phyloP scores from a whole-genome alignment of 2,888 invertebrate genomes.

The Amiota mariae region DNA sequence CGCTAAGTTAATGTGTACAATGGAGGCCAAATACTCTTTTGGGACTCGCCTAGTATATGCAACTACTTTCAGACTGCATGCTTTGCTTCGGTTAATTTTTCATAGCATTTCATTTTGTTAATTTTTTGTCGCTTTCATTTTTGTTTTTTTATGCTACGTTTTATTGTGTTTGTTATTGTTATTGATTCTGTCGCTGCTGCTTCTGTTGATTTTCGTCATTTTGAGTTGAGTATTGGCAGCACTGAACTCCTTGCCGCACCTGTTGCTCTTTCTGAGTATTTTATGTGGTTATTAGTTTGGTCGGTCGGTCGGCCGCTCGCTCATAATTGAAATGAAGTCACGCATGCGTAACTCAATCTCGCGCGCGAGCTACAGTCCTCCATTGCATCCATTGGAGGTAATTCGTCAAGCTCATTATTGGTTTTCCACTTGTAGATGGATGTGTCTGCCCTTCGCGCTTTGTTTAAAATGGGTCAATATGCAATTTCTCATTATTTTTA shows the following conservation, averaged over 20 bases:
- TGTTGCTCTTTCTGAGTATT: constrained; percentile 11
- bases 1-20: too few relatives aligned
- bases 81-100: constrained; percentile 8
- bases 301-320: constrained; percentile 50
- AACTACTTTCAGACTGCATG: too few relatives aligned
- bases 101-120: constrained; percentile 13
- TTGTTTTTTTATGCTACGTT: constrained; percentile 39
- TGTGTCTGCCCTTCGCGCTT: constrained; percentile 40
- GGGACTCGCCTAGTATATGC: constrained; percentile 1
- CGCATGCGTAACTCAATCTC: constrained; percentile 62
- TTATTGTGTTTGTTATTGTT: not conserved
- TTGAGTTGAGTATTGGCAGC: constrained; percentile 49
- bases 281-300: constrained; percentile 17
- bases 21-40: not conserved
- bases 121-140: constrained; percentile 2
- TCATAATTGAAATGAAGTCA: constrained; percentile 62
- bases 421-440: constrained; percentile 19
- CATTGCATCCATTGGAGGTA: constrained; percentile 4
- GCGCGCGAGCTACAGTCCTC: constrained; percentile 13
- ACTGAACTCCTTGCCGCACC: constrained; percentile 37
- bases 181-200: constrained; percentile 35
- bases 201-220: constrained; percentile 53
- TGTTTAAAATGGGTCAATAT: constrained; percentile 63
- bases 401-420: constrained; percentile 26
- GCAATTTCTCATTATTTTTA: constrained; percentile 44